phyloP scores from a whole-genome alignment of 2,113 vertebrate genomes.

The Myxocyprinus asiaticus region DNA sequence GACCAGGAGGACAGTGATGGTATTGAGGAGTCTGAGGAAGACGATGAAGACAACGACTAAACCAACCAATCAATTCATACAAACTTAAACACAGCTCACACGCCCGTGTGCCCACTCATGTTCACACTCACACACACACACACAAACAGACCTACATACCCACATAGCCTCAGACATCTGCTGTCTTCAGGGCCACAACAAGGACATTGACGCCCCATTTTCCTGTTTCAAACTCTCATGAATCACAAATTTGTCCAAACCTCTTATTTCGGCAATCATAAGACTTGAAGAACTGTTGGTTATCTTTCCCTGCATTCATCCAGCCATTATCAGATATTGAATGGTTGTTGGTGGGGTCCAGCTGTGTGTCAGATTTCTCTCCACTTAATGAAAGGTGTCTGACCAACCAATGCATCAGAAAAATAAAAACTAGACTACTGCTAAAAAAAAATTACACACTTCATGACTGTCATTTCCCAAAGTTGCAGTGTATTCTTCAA shows the following conservation, averaged over 20 bases:
- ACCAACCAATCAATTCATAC: constrained; percentile 6
- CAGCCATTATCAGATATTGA: constrained; percentile 6
- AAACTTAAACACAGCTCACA: constrained; percentile 35
- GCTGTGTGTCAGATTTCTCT: constrained; percentile 15
- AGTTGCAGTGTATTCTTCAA: constrained; percentile 13
- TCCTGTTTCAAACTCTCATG: neutral
- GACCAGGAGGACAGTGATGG: constrained; percentile 99
- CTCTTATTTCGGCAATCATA: constrained; percentile 39
- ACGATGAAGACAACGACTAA: constrained; percentile 92
- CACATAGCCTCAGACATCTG: neutral
- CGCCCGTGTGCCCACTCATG: constrained; percentile 36
- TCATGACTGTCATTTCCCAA: constrained; percentile 41
- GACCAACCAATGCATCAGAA: constrained; percentile 30
- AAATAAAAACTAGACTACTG: constrained; percentile 51
- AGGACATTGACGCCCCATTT: constrained; percentile 48
- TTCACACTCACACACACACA: constrained; percentile 24
- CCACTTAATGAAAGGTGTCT: constrained; percentile 16
- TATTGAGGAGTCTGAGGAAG: constrained; percentile 97
- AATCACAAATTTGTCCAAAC: constrained; percentile 56
- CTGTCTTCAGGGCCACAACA: constrained; percentile 54
- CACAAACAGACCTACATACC: neutral
- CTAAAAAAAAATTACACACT: constrained; percentile 37
- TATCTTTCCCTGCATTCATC: constrained; percentile 47
- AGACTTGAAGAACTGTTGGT: constrained; percentile 65
- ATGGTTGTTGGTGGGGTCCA: constrained; percentile 33